A percentile compares a stretch with the other conserved stretches of the same genome.
phyloP scores from a whole-genome alignment of 2,113 vertebrate genomes.

The Eurystomus gularis region DNA sequence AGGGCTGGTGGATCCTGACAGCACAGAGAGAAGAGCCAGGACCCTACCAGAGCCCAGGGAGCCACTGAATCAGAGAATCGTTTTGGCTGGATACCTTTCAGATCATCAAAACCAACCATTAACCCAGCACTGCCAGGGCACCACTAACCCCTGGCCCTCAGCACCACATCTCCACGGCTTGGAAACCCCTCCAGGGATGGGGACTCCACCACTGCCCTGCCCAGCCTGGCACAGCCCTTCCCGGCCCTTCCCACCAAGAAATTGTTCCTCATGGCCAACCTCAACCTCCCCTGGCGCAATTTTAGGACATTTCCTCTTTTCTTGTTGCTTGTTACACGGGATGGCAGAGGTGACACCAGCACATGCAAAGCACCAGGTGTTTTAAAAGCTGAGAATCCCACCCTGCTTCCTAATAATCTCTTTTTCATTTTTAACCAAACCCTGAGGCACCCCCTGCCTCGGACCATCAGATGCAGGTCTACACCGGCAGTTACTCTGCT shows the following conservation, averaged over 20 bases:
- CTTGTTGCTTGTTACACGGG: neutral
- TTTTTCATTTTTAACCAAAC: neutral
- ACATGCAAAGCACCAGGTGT: accelerated
- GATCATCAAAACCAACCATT: neutral
- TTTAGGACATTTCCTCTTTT: neutral
- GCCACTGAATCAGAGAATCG: neutral
- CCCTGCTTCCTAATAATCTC: neutral
- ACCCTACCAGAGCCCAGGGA: neutral
- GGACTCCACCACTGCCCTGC: neutral
- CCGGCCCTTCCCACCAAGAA: no score
- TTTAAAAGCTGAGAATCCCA: neutral
- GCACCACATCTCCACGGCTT: neutral
- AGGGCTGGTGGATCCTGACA: neutral
- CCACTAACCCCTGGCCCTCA: neutral
- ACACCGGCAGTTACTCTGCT: neutral
- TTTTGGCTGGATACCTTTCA: neutral
- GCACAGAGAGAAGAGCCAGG: neutral
- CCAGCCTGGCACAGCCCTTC: neutral
- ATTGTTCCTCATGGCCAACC: no score
- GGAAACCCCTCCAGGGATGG: neutral
- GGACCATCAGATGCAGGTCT: accelerated
- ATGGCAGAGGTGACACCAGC: neutral
- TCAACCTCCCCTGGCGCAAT: no score
- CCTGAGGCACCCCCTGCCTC: neutral
- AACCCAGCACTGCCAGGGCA: neutral